Conservation (phyloP, 30 jellyfish, hydroid and myxozoan species). For the Turritopsis dohrnii region DNA sequence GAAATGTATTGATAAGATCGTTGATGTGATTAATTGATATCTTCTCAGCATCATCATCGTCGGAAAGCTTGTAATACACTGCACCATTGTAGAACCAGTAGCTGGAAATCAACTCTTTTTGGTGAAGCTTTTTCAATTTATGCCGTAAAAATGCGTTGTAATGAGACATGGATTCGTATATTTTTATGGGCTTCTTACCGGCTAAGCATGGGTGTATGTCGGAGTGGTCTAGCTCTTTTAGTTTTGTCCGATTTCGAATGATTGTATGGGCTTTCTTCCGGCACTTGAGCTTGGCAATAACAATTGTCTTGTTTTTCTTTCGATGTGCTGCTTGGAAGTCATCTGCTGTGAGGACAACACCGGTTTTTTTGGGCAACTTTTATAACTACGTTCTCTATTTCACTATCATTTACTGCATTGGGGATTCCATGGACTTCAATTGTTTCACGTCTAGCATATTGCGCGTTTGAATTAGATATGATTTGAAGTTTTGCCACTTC, state of each 20-base stretch:
- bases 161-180: neutral
- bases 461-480: neutral
- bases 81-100: neutral
- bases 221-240: constrained; percentile 4
- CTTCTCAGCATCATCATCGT: no score
- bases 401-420: neutral
- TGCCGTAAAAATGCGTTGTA: neutral
- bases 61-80: no score
- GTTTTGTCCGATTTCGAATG: constrained; percentile 5
- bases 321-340: constrained; percentile 3
- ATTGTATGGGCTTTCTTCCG: neutral
- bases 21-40: no score
- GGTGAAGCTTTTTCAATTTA: neutral
- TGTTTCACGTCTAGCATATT: constrained; percentile 12
- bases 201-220: constrained; percentile 3
- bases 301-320: neutral
- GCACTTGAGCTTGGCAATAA: constrained; percentile 10
- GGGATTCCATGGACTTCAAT: constrained; percentile 1
- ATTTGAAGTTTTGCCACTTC: neutral
- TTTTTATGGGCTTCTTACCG: constrained; percentile 2
- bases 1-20: no score
- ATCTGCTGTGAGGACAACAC: neutral
- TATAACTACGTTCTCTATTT: neutral
- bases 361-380: constrained; percentile 5
- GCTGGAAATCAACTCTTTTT: constrained; percentile 5